Evolutionary conservation across 2,797 vertebrate species (phyloP).

Genomic region (Peromyscus attwateri): DNA sequence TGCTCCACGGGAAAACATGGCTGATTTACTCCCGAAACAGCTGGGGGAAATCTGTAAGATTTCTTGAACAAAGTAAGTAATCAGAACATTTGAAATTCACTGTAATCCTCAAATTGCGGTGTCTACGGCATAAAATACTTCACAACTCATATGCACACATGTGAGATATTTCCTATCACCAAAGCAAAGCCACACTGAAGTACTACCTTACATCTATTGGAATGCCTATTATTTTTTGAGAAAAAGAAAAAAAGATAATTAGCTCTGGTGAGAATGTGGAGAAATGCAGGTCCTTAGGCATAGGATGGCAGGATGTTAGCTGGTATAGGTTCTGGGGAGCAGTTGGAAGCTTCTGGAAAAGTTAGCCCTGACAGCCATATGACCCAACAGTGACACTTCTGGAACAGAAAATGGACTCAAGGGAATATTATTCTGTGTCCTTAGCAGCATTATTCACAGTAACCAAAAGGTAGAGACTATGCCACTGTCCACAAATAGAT

Average conservation of each 20-base stretch:
- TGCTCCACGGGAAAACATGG: slow-evolving; percentile 36
- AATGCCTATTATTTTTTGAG: not conserved
- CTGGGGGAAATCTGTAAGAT: slow-evolving; percentile 23
- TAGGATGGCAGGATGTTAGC: not conserved
- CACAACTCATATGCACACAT: not conserved
- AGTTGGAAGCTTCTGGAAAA: not conserved
- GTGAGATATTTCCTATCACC: not conserved
- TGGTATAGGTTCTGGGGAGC: not conserved
- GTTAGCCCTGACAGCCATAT: not conserved
- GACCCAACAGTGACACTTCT: not conserved
- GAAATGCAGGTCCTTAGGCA: slow-evolving; percentile 8
- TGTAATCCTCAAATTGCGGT: slow-evolving; percentile 39
- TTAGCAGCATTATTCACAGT: not conserved
- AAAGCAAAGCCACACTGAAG: not conserved
- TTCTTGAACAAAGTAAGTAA: slow-evolving; percentile 45
- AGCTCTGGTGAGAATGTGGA: not conserved
- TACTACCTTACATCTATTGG: not conserved
- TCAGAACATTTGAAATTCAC: not conserved
- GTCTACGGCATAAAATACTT: not conserved
- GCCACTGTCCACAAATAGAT: not conserved
- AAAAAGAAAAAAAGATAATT: not conserved
- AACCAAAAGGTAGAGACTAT: slow-evolving; percentile 29
- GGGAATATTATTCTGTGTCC: not conserved
- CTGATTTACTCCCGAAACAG: slow-evolving; percentile 54
- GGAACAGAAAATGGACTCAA: not conserved